Percentiles rank a stretch among this genome's conserved stretches.
These are phyloP conservation scores for Sesamia nonagrioides DNA, from an alignment of 1,140 invertebrate genomes.

Conservation along the genomic window DNA sequence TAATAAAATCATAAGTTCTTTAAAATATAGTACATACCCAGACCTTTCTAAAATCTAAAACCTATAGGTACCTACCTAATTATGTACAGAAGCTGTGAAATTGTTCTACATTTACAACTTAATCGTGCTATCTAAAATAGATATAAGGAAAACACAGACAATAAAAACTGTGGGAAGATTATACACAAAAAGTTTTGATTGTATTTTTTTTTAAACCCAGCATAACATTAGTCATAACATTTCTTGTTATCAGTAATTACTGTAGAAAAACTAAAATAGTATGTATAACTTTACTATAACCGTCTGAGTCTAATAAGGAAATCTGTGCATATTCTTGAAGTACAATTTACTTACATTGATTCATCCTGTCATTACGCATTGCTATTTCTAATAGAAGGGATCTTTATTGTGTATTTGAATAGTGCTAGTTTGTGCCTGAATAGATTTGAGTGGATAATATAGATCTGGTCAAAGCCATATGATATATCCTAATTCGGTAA, in stretches of 20 bases:
- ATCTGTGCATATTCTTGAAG: constrained; percentile 15
- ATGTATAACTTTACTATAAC: neutral
- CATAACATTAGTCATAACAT: neutral
- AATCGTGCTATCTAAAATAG: neutral
- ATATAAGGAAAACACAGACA: constrained; percentile 3
- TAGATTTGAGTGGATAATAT: too few species aligned
- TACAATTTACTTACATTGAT: constrained; percentile 46
- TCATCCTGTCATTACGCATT: constrained; percentile 63
- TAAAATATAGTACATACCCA: too few species aligned
- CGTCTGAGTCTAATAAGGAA: constrained; percentile 36
- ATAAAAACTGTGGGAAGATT: neutral
- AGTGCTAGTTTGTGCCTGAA: too few species aligned
- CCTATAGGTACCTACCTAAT: too few species aligned
- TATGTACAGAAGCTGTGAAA: too few species aligned
- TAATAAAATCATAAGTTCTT: too few species aligned
- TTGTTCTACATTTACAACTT: neutral
- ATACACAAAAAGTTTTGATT: constrained; percentile 4
- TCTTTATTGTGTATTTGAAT: neutral
- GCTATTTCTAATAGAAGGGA: neutral
- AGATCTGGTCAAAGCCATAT: too few species aligned
- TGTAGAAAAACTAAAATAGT: too few species aligned
- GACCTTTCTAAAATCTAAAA: too few species aligned
- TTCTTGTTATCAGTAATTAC: too few species aligned
- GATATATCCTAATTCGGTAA: too few species aligned
- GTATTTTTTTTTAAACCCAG: neutral